Percentiles rank a stretch among this genome's conserved stretches.
phyloP scores from a whole-genome alignment of 2,888 invertebrate genomes.

The Trichopria drosophilae region DNA sequence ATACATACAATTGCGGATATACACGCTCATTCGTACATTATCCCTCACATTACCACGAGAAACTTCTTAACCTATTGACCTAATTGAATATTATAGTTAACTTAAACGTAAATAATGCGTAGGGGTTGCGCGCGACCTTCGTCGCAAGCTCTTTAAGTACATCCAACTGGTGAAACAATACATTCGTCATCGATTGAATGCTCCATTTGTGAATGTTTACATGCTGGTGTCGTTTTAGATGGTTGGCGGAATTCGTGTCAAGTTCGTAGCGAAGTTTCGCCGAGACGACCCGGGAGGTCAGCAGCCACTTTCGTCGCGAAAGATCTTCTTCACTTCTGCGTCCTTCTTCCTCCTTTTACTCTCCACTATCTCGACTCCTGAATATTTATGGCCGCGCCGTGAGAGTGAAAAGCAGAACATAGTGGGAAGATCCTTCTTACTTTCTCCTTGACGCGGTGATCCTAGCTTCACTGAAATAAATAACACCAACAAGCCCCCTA shows the following conservation, averaged over 20 bases:
- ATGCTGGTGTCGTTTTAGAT: too few relatives aligned
- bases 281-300: slow-evolving; percentile 38
- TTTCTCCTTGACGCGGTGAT: slow-evolving; percentile 34
- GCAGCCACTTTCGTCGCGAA: slow-evolving; percentile 40
- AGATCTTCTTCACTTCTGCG: slow-evolving; percentile 32
- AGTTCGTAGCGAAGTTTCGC: slow-evolving; percentile 37
- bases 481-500: slow-evolving; percentile 12
- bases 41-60: slow-evolving; percentile 21
- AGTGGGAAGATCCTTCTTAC: slow-evolving; percentile 36
- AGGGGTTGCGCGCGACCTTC: too few relatives aligned
- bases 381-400: slow-evolving; percentile 40
- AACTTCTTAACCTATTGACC: slow-evolving; percentile 47
- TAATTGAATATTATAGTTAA: slow-evolving; percentile 42
- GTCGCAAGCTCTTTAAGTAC: too few relatives aligned
- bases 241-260: slow-evolving; percentile 37
- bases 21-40: too few relatives aligned
- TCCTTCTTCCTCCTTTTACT: slow-evolving; percentile 6
- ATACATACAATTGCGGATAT: too few relatives aligned
- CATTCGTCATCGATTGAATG: too few relatives aligned
- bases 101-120: too few relatives aligned
- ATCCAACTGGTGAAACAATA: too few relatives aligned
- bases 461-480: slow-evolving; percentile 18
- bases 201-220: slow-evolving; percentile 28
- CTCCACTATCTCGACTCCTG: slow-evolving; percentile 34
- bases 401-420: slow-evolving; percentile 36